These are phyloP conservation scores for Atherix ibis DNA, from an alignment of 2,888 invertebrate genomes.

Conservation along the genomic window DNA sequence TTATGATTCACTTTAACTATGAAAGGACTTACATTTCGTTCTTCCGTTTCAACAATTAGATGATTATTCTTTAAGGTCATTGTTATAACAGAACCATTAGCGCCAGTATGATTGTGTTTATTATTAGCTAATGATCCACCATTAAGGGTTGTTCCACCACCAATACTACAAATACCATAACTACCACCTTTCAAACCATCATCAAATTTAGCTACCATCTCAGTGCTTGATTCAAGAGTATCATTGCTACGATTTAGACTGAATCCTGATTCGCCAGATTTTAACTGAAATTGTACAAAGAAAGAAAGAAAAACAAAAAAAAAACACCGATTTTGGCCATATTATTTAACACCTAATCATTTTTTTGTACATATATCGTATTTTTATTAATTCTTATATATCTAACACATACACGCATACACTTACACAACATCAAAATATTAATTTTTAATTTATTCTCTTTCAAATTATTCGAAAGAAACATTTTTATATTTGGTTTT, in stretches of 20 bases:
- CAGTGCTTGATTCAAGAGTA: slow-evolving; percentile 22
- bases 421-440: no score
- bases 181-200: slow-evolving; percentile 6
- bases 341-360: no score
- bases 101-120: slow-evolving; percentile 38
- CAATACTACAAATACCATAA: slow-evolving; percentile 12
- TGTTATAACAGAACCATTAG: slow-evolving; percentile 75
- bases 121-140: slow-evolving; percentile 16
- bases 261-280: slow-evolving; percentile 37
- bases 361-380: no score
- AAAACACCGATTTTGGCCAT: slow-evolving; percentile 3
- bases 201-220: slow-evolving; percentile 11
- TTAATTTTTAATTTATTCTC: no score
- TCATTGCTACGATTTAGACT: slow-evolving; percentile 26
- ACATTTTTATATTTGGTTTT: no score
- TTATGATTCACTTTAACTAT: no score
- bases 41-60: slow-evolving; percentile 78
- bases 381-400: no score
- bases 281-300: slow-evolving; percentile 34
- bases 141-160: slow-evolving; percentile 11
- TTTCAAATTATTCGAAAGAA: no score
- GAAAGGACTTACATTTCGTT: slow-evolving; percentile 65
- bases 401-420: no score
- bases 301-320: slow-evolving; percentile 10
- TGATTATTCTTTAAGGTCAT: slow-evolving; percentile 84